A percentile compares a stretch with the other conserved stretches of the same genome.
phyloP scores from a whole-genome alignment of 2,113 vertebrate genomes.

The Microcebus griseorufus region DNA sequence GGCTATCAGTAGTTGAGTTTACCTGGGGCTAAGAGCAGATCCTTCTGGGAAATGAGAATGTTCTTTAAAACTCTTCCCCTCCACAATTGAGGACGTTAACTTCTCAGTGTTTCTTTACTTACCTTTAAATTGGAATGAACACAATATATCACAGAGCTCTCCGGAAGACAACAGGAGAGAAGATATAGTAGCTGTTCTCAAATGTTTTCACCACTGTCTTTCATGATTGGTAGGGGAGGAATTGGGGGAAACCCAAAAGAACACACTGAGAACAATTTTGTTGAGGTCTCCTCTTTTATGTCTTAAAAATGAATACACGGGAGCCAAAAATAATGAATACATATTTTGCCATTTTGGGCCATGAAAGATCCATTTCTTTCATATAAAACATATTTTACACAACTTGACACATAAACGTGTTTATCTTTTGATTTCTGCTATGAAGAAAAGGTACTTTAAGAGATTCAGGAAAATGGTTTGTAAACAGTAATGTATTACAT shows the following conservation, averaged over 20 bases:
- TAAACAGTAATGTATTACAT: not conserved
- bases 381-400: not conserved
- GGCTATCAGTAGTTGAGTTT: not conserved
- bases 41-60: not conserved
- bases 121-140: not conserved
- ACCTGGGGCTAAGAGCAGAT: not conserved
- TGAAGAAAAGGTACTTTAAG: not conserved
- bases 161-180: not conserved
- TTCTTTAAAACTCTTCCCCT: not conserved
- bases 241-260: not conserved
- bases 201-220: not conserved
- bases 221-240: not conserved
- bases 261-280: not conserved
- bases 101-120: not conserved
- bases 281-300: not conserved
- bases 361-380: not conserved
- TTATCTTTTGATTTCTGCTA: slow-evolving; percentile 28
- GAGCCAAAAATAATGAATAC: not conserved
- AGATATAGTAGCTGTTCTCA: not conserved
- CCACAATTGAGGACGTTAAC: not conserved
- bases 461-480: slow-evolving; percentile 17
- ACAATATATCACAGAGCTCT: not conserved
- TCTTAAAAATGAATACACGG: not conserved
- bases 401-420: not conserved
- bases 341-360: not conserved